Evolutionary conservation across 2,797 vertebrate species (phyloP), one percentile per base, ranked within the genome.

Genomic region (Galago senegalensis): DNA sequence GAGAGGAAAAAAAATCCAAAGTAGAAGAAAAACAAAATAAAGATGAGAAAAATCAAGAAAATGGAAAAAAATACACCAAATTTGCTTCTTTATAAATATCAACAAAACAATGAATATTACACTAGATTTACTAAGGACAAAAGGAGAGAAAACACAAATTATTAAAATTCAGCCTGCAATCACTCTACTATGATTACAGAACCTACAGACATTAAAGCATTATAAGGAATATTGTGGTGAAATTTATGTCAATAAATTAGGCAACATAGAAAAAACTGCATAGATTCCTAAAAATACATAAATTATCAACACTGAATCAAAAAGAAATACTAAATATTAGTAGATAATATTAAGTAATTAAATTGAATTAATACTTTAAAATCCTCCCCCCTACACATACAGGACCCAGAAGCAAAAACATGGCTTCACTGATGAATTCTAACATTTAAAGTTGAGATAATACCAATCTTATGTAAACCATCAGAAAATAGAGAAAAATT

Each of bases 51-150:
- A 90, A 73, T 67, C 37, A 79, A 34, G 61, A 31, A 95, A 79
- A 83, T 3, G 69, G 5, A 69, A 85, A 86, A 37, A 29, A 70
- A 58, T 31, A 87, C n/a, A 60, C 6, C 34, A 11, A 46, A 58
- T 8, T 67, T n/a, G 10, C 82, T 77, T 86, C 29, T 92, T 94
- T 89, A 10, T 80, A 83, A 73, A 89, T 23, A 82, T 86, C 21
- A 87, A 81, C 34, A 56, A 72, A 92, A 76, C 89, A 63, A 87
- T 63, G 60, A 83, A 87, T 4, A 2, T 89, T 69, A 83, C 72
- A 23, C 12, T 65, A 63, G 5, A 31, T 95, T 92, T 92, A 75
- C 31, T 40, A 83, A 92, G 40, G 80, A 80, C 83, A 87, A 90
- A 67, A 67, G 63, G 31, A 58, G 37, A 67, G 10, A 73, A 67